Evolutionary conservation across 2,797 vertebrate genomes (phyloP).

Genomic region (Syngnathus rostellatus): DNA sequence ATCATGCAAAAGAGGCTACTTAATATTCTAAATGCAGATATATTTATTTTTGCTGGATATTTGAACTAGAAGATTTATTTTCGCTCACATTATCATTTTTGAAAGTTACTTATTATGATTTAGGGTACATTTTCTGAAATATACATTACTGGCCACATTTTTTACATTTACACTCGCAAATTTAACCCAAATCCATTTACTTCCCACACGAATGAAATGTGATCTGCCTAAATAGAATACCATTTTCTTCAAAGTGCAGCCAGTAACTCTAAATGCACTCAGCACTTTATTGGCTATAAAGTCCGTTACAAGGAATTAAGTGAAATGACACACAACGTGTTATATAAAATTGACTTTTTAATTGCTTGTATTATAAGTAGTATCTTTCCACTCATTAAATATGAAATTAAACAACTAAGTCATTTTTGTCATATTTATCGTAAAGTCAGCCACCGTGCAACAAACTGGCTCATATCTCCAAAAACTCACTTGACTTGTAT

Average conservation of each 20-base stretch:
- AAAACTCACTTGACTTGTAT: not conserved
- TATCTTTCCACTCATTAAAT: not conserved
- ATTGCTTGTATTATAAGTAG: not conserved
- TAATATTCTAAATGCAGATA: not conserved
- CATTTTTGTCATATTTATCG: no score
- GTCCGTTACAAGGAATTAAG: conserved; percentile 1
- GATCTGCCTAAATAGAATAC: not conserved
- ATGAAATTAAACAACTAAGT: not conserved
- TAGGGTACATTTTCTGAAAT: no score
- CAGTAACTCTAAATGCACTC: not conserved
- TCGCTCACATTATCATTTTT: no score
- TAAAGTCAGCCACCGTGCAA: no score
- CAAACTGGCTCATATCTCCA: not conserved
- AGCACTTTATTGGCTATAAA: not conserved
- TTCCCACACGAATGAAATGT: not conserved
- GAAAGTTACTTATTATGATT: no score
- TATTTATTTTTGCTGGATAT: not conserved
- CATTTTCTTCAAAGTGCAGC: not conserved
- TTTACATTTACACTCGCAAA: no score
- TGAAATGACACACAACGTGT: conserved; percentile 5
- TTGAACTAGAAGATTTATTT: no score
- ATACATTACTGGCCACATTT: no score
- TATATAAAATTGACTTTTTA: not conserved
- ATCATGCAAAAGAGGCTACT: not conserved
- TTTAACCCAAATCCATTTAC: not conserved